Percentiles rank a stretch among this genome's conserved stretches.
phyloP scores from a whole-genome alignment of 2,113 vertebrate genomes.

The Tapirus terrestris region DNA sequence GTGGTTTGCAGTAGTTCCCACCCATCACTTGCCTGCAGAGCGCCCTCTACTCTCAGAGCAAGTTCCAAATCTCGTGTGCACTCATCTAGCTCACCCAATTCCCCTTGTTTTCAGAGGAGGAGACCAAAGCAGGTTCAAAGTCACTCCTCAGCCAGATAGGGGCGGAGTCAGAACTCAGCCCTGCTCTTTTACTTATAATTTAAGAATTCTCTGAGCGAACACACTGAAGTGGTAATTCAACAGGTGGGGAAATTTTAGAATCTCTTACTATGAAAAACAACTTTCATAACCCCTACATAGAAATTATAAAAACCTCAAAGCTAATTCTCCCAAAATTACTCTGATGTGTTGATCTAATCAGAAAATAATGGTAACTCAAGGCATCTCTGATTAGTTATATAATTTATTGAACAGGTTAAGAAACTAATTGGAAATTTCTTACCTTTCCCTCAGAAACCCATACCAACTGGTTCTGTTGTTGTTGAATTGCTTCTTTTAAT shows the following conservation, averaged over 20 bases:
- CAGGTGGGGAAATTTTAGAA: neutral
- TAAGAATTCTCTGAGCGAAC: neutral
- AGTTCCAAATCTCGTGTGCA: neutral
- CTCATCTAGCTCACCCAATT: neutral
- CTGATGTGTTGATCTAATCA: neutral
- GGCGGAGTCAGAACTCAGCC: neutral
- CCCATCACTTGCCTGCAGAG: neutral
- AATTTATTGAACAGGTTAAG: neutral
- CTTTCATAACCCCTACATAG: neutral
- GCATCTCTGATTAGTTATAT: neutral
- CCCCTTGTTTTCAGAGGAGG: neutral
- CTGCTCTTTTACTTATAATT: neutral
- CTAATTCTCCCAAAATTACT: neutral
- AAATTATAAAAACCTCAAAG: neutral
- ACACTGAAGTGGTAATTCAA: neutral
- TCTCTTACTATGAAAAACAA: neutral
- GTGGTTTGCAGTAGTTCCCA: too few relatives aligned
- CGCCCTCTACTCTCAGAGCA: neutral
- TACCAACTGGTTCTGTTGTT: slow-evolving; percentile 98
- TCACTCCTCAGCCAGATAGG: neutral
- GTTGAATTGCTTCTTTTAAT: slow-evolving; percentile 96
- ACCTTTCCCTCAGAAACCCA: slow-evolving; percentile 99
- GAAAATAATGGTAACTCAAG: neutral
- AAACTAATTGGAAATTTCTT: slow-evolving; percentile 65
- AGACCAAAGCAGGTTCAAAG: slow-evolving; percentile 16